Evolutionary conservation across 2,797 vertebrate species (phyloP), one percentile per base, ranked within the genome.

Genomic region (Hypotaenidia okinawae): DNA sequence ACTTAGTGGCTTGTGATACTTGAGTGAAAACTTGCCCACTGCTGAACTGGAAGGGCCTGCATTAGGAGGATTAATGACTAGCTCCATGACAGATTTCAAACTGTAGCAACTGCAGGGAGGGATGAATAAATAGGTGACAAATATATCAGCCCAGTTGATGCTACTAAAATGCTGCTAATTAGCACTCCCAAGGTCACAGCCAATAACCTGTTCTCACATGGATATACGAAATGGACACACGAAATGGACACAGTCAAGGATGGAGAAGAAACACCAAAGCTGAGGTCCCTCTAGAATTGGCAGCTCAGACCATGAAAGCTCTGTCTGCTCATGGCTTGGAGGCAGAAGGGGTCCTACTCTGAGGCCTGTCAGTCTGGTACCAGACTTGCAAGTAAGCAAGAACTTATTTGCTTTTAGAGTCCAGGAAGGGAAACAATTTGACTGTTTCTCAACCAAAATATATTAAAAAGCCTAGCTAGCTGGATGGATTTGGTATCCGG

Each of bases 1-100:
- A 2, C 2, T 49, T 11, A 30, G 72, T 1, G 58, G 57, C 14
- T 81, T 0, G 0, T 72, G 66, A 84, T 69, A 58, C 33, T 9
- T 6, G 43, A 76, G 62, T 47, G 55, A 58, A 95, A 90, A 51
- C 37, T 55, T 66, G 58, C 14, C 37, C 24, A 33, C 66, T 69
- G 39, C 27, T n/a, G 74, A 82, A 24, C 24, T n/a, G 33, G 28
- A 72, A 76, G 33, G 37, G 37, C n/a, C n/a, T 64, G 49, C 28
- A 64, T 49, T 72, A 72, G 78, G 45, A 32, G 54, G 13, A 32
- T 83, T 68, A 90, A 64, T 35, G 75, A 54, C 0, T 17, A 79
- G 43, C 28, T 69, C 59, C 30, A 19, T 6, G 51, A 33, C 32
- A 76, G 28, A 51, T 41, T 82, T 79, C 39, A 51, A 68, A 54